Percentiles rank a stretch among this genome's conserved stretches.
Conservation (phyloP, 2,888 invertebrate species). For the Cheilosia urbana region DNA sequence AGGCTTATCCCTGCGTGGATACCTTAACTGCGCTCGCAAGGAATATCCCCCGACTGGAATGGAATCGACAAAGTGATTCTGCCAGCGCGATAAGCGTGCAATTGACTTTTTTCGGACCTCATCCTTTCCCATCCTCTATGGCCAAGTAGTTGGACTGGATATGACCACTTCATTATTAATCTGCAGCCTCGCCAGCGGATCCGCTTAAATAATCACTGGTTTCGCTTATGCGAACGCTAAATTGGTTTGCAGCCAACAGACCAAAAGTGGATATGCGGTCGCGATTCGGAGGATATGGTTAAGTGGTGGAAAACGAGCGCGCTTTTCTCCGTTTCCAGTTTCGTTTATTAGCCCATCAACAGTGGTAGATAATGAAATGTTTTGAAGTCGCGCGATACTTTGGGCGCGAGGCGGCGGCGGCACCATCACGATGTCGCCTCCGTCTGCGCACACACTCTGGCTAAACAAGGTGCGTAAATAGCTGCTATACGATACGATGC, state of each 20-base stretch:
- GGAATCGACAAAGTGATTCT: constrained; percentile 56
- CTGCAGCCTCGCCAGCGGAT: constrained; percentile 48
- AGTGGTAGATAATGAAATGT: constrained; percentile 52
- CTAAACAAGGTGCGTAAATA: constrained; percentile 52
- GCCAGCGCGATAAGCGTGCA: constrained; percentile 56
- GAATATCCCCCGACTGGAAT: constrained; percentile 12
- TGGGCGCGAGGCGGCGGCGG: constrained; percentile 30
- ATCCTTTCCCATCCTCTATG: constrained; percentile 65
- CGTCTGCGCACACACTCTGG: constrained; percentile 18
- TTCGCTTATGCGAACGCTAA: constrained; percentile 52
- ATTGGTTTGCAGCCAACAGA: constrained; percentile 43
- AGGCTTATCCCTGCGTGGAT: constrained; percentile 59
- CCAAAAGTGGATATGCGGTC: constrained; percentile 28
- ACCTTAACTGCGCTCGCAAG: constrained; percentile 12
- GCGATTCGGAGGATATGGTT: constrained; percentile 49
- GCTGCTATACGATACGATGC: constrained; percentile 38
- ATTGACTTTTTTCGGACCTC: constrained; percentile 51
- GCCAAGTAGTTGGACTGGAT: constrained; percentile 60
- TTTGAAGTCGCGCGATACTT: constrained; percentile 55
- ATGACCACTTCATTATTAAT: constrained; percentile 74
- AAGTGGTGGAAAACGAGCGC: constrained; percentile 56
- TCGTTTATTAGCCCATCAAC: constrained; percentile 60
- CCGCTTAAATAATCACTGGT: constrained; percentile 72
- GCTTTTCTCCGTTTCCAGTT: constrained; percentile 67
- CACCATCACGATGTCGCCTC: constrained; percentile 31